Evolutionary conservation across 2,113 vertebrate genomes (phyloP).

Genomic region (Merops nubicus): DNA sequence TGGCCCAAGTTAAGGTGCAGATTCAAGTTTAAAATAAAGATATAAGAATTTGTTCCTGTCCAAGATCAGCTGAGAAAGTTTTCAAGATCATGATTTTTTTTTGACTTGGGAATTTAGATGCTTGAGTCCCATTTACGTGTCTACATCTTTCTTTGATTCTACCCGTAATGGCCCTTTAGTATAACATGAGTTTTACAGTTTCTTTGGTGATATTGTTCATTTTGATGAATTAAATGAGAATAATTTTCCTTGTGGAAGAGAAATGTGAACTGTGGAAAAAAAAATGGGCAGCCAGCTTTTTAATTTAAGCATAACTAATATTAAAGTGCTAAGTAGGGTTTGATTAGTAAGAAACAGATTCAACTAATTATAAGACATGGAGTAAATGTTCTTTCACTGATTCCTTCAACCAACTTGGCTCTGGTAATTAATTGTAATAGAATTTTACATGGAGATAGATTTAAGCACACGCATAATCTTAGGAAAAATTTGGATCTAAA

Average conservation of each 20-base stretch:
- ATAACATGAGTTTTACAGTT: not conserved
- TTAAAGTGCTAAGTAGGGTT: not conserved
- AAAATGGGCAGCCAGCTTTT: not conserved
- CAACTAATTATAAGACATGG: not conserved
- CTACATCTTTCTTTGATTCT: not conserved
- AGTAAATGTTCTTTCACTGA: conserved; percentile 13
- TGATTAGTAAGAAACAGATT: conserved; percentile 44
- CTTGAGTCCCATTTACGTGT: not conserved
- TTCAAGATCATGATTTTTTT: not conserved
- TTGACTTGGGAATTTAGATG: not conserved
- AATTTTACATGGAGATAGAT: not conserved
- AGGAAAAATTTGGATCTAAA: not conserved
- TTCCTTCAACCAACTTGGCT: not conserved
- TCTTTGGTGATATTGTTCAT: not conserved
- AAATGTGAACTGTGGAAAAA: not conserved
- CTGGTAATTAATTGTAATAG: not conserved
- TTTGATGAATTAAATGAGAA: not conserved
- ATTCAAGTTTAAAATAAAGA: not conserved
- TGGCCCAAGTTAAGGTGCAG: not conserved
- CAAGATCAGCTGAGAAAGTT: not conserved
- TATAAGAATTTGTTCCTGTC: not conserved
- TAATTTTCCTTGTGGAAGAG: not conserved
- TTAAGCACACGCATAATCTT: not conserved
- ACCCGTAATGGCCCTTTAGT: not conserved
- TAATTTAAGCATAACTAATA: not conserved